A percentile compares a stretch with the other conserved stretches of the same genome.
Evolutionary conservation across 2,797 vertebrate genomes (phyloP).

Genomic region (Mormyrus hasselquistii): DNA sequence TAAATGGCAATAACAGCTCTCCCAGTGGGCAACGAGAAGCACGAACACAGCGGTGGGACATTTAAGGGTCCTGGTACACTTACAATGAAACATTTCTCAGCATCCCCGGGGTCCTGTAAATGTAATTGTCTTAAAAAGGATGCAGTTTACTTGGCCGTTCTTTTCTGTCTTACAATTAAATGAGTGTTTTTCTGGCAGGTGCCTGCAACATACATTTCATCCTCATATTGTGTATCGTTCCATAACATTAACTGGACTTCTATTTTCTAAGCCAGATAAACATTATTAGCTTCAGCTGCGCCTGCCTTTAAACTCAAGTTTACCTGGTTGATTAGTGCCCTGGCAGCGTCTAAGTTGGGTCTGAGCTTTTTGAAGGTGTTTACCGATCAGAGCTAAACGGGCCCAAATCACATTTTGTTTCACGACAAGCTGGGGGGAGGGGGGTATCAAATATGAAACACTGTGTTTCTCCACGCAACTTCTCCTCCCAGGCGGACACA

Average conservation of each 20-base stretch:
- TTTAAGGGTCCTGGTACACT: not conserved
- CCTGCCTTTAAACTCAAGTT: not conserved
- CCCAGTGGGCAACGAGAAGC: not conserved
- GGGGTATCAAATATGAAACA: not conserved
- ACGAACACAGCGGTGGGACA: not conserved
- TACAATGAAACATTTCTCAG: not conserved
- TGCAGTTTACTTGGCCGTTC: not conserved
- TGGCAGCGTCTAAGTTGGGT: not conserved
- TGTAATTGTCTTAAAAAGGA: not conserved
- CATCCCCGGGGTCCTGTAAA: not conserved
- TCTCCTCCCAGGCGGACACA: not conserved
- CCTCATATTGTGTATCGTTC: not conserved
- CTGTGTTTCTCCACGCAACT: not conserved
- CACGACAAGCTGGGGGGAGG: not conserved
- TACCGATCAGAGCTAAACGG: not conserved
- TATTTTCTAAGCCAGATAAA: not conserved
- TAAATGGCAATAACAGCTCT: not conserved
- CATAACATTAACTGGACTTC: not conserved
- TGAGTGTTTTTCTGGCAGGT: not conserved
- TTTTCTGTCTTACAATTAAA: not conserved
- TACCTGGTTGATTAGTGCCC: not conserved
- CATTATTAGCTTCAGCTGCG: not conserved
- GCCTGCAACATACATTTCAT: not conserved
- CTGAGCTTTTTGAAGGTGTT: not conserved
- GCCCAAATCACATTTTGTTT: not conserved